Base-by-base conservation (phyloP, 2,113 vertebrate species). In the Ammospiza nelsoni region DNA sequence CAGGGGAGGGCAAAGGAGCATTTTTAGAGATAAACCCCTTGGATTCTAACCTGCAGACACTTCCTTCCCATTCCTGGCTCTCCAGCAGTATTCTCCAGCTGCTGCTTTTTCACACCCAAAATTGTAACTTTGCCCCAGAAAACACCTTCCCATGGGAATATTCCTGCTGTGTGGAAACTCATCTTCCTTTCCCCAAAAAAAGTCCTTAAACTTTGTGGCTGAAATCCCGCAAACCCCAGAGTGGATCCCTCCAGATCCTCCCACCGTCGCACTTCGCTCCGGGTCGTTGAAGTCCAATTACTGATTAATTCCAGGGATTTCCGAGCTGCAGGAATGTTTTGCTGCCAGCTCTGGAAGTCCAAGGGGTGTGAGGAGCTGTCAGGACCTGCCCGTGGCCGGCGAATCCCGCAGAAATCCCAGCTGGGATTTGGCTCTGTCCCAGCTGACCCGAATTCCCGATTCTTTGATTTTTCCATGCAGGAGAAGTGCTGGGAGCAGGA, bases 231-330 rank as follows among this genome's bases (percentile, higher is more conserved):
- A 13, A 7, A 14, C 17, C 67, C 57, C 48, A 2, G 16, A 0
- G 1, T 2, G 18, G 29, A 12, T 77, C 4, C 52, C 74, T 65
- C 19, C 1, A 6, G 67, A 9, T 51, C 84, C 67, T 23, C 11
- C 4, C 6, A 3, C 3, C 2, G 5, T 13, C 20, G 54, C 61
- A 2, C 74, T 76, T 66, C 12, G 9, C 8, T 87, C 88, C 6
- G 16, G 92, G 52, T 52, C 5, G 10, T n/a, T 35, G 15, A 12
- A 68, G 25, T 37, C 77, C 76, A 57, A 63, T 73, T 76, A 33
- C 46, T 73, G 72, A 59, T 92, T 87, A 79, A 75, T 90, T 94
- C 61, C 48, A 24, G 84, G 72, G 59, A 68, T 82, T 67, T 88
- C 44, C 1, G 1, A 59, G 77, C 55, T n/a, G 73, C 86, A 21